These are phyloP conservation scores for Drosophila limbata DNA, from an alignment of 2,888 invertebrate species.

Conservation along the genomic window DNA sequence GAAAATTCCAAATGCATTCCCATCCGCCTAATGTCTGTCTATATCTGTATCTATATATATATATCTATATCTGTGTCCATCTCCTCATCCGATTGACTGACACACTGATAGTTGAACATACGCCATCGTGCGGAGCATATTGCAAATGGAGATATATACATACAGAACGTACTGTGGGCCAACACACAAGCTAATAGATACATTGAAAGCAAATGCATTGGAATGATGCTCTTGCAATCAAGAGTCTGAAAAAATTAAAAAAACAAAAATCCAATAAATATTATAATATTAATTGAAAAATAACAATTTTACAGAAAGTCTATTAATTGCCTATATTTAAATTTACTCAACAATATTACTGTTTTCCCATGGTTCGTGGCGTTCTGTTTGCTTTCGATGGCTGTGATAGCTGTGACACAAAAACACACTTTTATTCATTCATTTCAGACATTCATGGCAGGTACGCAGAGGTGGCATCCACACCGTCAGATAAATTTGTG, in stretches of 20 bases:
- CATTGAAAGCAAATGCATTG: neutral
- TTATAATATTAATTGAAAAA: neutral
- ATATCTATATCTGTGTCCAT: slow-evolving; percentile 34
- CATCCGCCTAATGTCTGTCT: slow-evolving; percentile 44
- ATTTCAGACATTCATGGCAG: slow-evolving; percentile 67
- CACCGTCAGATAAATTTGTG: slow-evolving; percentile 60
- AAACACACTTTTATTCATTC: slow-evolving; percentile 66
- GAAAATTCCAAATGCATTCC: slow-evolving; percentile 50
- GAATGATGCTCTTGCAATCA: neutral
- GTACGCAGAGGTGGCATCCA: slow-evolving; percentile 14
- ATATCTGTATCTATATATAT: slow-evolving; percentile 21
- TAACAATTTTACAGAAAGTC: neutral
- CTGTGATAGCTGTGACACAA: slow-evolving; percentile 53
- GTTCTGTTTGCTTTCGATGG: slow-evolving; percentile 26
- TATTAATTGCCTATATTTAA: neutral
- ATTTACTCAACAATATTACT: slow-evolving; percentile 16
- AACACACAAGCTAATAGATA: neutral
- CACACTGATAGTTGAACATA: slow-evolving; percentile 37
- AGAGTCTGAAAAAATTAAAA: neutral
- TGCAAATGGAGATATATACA: slow-evolving; percentile 32
- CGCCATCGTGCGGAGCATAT: slow-evolving; percentile 16
- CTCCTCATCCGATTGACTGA: slow-evolving; percentile 31
- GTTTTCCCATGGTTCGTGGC: slow-evolving; percentile 50
- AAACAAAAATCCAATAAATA: neutral
- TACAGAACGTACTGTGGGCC: slow-evolving; percentile 34